Evolutionary conservation across 2,888 invertebrate species (phyloP), one percentile per base, ranked within the genome.

Genomic region (Pristionchus arcanus): DNA sequence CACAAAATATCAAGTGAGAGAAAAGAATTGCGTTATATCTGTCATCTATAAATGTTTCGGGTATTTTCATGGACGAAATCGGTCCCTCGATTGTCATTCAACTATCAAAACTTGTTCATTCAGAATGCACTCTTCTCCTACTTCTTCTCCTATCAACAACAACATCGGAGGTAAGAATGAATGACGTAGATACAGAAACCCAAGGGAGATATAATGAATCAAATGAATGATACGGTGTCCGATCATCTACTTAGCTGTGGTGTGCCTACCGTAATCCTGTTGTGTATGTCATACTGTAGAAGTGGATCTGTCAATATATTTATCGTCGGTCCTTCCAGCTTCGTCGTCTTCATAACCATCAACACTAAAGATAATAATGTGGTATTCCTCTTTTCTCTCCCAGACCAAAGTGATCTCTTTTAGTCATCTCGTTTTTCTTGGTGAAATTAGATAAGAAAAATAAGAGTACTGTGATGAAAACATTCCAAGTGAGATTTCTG

Each of bases 41-140:
- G 53, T 53, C 53, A 53, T 53, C 53, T 15, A 7, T 53, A 53
- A 7, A 53, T 53, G 53, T 11, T 53, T 7, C 53, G 53, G 7
- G 53, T 53, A 1, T 59, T 59, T 21, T 59, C 19, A 25, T 59
- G 21, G 21, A 25, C 5, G 15, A 19, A 59, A 21, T 19, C 1
- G 1, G 9, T 63, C n/a, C 25, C n/a, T 63, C 63, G 59, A 21
- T 11, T n/a, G n/a, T n/a, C 0, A 63, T 63, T 63, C n/a, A n/a
- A n/a, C 5, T 25, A n/a, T 2, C 63, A 42, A 49, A 11, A 49
- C 42, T 9, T 49, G 42, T 31, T 34, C 11, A 77, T 77, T 77
- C 77, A 77, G 77, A 77, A 77, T 77, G 77, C 77, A 77, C 77
- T 77, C 77, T 25, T 77, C 77, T 42, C 25, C 77, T 77, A 42